A percentile compares a stretch with the other conserved stretches of the same genome.
These are phyloP conservation scores for Archilochus colubris DNA, from an alignment of 2,113 vertebrate species.

Conservation along the genomic window DNA sequence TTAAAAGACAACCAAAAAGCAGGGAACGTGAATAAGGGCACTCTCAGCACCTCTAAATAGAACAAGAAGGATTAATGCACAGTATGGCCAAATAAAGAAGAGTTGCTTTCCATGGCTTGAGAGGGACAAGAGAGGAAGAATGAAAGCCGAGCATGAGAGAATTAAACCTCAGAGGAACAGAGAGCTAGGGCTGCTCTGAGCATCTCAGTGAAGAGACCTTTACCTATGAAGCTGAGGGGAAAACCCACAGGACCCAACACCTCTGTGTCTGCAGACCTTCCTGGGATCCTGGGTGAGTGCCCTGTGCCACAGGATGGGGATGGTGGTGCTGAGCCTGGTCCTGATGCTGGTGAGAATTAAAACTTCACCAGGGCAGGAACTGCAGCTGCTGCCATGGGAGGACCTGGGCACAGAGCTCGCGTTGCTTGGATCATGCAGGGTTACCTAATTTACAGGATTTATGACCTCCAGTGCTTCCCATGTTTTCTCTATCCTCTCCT, in stretches of 20 bases:
- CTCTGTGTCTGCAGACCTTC: not conserved
- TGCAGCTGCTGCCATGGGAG: not conserved
- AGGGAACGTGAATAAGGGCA: not conserved
- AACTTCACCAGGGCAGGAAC: not conserved
- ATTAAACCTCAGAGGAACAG: not conserved
- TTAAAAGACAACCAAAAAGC: not conserved
- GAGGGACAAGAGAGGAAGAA: not conserved
- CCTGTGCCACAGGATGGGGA: not conserved
- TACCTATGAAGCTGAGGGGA: not conserved
- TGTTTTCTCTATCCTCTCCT: conserved; percentile 14
- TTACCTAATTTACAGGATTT: conserved; percentile 49
- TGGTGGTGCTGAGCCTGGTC: not conserved
- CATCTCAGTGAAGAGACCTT: not conserved
- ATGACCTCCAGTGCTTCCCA: not conserved
- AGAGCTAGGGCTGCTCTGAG: not conserved
- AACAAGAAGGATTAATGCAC: not conserved
- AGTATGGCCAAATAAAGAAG: not conserved
- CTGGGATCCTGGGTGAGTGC: accelerated
- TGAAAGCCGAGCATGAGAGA: not conserved
- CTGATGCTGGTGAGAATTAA: not conserved
- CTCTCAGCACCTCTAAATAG: not conserved
- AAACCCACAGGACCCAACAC: accelerated
- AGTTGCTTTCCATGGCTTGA: not conserved
- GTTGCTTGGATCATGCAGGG: not conserved
- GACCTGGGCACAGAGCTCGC: not conserved